Percentiles rank a stretch among this genome's conserved stretches.
Evolutionary conservation across 2,113 vertebrate species (phyloP).

Genomic region (Cyrtonyx montezumae): DNA sequence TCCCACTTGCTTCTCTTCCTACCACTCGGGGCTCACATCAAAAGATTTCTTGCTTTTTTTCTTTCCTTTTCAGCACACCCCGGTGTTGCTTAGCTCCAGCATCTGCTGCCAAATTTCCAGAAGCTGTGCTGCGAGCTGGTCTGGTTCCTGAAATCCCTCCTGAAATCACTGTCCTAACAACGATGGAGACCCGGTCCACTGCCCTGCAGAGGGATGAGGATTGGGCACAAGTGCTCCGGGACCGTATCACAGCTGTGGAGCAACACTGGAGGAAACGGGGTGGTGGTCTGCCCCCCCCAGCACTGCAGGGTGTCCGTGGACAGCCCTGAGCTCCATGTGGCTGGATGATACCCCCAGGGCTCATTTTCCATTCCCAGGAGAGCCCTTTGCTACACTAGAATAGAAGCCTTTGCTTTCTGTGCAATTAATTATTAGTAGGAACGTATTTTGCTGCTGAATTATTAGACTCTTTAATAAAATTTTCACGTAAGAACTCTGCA

Average conservation of each 20-base stretch:
- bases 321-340: background rate
- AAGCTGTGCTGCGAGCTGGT: slow-evolving; percentile 78
- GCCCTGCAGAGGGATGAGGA: slow-evolving; percentile 74
- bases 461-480: background rate
- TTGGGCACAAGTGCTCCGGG: slow-evolving; percentile 82
- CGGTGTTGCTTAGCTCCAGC: slow-evolving; percentile 91
- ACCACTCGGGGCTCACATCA: background rate
- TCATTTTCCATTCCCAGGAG: background rate
- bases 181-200: slow-evolving; percentile 77
- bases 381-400: rapidly evolving
- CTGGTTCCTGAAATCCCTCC: slow-evolving; percentile 80
- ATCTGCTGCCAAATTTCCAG: slow-evolving; percentile 90
- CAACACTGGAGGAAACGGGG: rapidly evolving
- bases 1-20: background rate
- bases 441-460: rapidly evolving
- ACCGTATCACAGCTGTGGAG: slow-evolving; percentile 1
- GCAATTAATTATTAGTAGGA: background rate
- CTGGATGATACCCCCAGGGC: background rate
- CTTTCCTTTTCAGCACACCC: background rate
- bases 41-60: background rate
- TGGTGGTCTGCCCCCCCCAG: rapidly evolving
- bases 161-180: slow-evolving; percentile 77
- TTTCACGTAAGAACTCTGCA: background rate
- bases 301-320: rapidly evolving
- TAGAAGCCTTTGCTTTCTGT: rapidly evolving